phyloP scores from a whole-genome alignment of 2,113 vertebrate genomes.

The Crocuta crocuta region DNA sequence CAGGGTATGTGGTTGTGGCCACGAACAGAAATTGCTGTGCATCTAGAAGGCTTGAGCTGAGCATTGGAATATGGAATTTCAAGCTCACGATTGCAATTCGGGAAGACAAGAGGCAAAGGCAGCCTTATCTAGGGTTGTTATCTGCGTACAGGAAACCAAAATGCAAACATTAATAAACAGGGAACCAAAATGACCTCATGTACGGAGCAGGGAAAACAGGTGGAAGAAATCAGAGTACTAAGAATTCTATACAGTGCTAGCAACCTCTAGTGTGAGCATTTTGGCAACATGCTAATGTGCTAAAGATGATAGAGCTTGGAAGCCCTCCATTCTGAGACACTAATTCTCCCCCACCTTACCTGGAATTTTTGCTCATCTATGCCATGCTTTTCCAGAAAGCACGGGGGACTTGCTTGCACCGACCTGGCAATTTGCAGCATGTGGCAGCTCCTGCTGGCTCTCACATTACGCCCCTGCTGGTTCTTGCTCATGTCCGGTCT shows the following conservation, averaged over 20 bases:
- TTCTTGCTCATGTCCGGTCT: accelerated
- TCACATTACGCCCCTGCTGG: not conserved
- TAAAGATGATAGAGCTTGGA: not conserved
- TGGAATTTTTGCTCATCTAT: not conserved
- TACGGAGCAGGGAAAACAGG: not conserved
- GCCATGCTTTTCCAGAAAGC: not conserved
- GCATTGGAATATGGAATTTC: not conserved
- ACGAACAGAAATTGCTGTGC: not conserved
- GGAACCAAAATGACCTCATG: not conserved
- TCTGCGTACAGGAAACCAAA: not conserved
- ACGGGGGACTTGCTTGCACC: not conserved
- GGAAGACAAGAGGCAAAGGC: not conserved
- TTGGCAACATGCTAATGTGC: not conserved
- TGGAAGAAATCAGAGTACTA: not conserved
- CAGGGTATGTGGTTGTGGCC: not conserved
- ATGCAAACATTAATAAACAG: not conserved
- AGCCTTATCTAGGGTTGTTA: not conserved
- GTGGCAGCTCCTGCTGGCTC: not conserved
- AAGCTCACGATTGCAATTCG: not conserved
- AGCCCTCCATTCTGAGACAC: not conserved
- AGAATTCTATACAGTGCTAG: not conserved
- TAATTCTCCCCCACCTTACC: not conserved
- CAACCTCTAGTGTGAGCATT: not conserved
- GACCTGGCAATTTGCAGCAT: not conserved
- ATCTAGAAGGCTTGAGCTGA: not conserved